A percentile compares a stretch with the other conserved stretches of the same genome.
phyloP scores from a whole-genome alignment of 1,140 invertebrate species.

The Phymorhynchus buccinoides region DNA sequence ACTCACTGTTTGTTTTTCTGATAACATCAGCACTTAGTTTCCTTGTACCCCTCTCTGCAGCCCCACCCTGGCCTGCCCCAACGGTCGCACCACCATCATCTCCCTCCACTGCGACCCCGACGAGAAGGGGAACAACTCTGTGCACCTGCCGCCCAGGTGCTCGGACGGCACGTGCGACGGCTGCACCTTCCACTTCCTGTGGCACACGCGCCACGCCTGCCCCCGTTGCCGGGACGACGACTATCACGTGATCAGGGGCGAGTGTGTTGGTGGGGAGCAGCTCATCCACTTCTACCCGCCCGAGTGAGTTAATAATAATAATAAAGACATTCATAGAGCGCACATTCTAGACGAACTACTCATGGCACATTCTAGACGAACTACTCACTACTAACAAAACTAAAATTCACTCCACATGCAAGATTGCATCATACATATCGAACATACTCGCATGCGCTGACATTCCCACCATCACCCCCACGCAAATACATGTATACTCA shows the following conservation, averaged over 20 bases:
- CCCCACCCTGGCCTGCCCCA: constrained; percentile 75
- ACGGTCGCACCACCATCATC: constrained; percentile 77
- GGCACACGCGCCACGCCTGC: constrained; percentile 76
- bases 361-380: too few species aligned
- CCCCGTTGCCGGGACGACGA: constrained; percentile 75
- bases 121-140: constrained; percentile 68
- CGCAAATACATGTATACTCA: too few species aligned
- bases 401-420: too few species aligned
- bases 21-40: too few species aligned
- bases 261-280: constrained; percentile 77
- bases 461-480: too few species aligned
- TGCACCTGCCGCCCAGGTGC: constrained; percentile 76
- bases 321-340: too few species aligned
- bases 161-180: constrained; percentile 80
- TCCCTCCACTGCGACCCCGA: constrained; percentile 73
- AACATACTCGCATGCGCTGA: too few species aligned
- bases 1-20: too few species aligned
- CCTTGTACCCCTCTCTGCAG: too few species aligned
- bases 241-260: constrained; percentile 76
- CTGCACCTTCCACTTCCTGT: constrained; percentile 79
- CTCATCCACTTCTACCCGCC: constrained; percentile 76
- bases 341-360: too few species aligned
- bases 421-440: too few species aligned
- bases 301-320: constrained; percentile 74
- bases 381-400: too few species aligned